Evolutionary conservation across 2,888 invertebrate genomes (phyloP).

Genomic region (Suillia variegata): DNA sequence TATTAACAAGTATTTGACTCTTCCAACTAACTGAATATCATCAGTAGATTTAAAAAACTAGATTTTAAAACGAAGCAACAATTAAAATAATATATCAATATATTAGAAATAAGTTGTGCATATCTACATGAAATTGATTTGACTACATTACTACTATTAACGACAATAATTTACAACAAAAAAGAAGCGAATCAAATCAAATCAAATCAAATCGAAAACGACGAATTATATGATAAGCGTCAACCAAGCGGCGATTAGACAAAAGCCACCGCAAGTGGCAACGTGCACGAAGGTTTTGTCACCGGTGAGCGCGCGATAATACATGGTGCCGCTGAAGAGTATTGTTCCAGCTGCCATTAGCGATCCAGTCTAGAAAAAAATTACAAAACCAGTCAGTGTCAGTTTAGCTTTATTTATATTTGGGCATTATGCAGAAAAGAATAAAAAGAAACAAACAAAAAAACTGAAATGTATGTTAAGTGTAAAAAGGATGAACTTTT

Average conservation of each 20-base stretch:
- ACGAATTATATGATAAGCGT: conserved; percentile 72
- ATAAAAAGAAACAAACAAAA: conserved; percentile 20
- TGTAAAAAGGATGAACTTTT: conserved; percentile 25
- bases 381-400: no score
- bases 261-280: conserved; percentile 87
- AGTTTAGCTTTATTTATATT: not conserved
- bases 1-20: conserved; percentile 12
- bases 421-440: no score
- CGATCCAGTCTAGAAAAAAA: conserved; percentile 69
- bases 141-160: no score
- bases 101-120: not conserved
- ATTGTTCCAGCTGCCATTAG: conserved; percentile 78
- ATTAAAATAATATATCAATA: no score
- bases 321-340: conserved; percentile 90
- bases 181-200: no score
- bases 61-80: not conserved
- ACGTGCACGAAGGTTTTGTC: conserved; percentile 72
- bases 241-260: conserved; percentile 89
- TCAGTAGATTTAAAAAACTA: conserved; percentile 4
- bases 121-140: no score
- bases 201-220: no score
- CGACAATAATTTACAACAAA: no score
- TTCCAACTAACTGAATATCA: conserved; percentile 14
- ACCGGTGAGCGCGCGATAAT: conserved; percentile 86
- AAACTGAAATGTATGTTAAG: conserved; percentile 20